Percentiles rank a stretch among this genome's conserved stretches.
These are phyloP conservation scores for Augiades crinisus DNA, from an alignment of 2,888 invertebrate genomes.

Conservation along the genomic window DNA sequence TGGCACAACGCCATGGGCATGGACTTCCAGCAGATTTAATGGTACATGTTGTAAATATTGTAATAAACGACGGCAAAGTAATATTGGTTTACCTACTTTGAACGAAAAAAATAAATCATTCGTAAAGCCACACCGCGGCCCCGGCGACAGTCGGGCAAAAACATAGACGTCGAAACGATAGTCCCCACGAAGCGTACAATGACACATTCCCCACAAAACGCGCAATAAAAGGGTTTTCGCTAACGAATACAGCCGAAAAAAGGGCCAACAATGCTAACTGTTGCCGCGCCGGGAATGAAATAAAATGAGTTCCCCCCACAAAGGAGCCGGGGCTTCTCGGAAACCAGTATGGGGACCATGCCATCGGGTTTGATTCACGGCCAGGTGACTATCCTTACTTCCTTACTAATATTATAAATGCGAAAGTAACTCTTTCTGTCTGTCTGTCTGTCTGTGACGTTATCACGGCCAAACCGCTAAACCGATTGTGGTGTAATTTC, in stretches of 20 bases:
- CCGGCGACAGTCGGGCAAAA: conserved; percentile 1
- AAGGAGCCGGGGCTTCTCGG: conserved; percentile 50
- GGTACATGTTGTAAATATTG: too few species aligned
- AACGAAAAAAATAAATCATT: neutral
- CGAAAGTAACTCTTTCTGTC: too few species aligned
- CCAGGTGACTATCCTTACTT: too few species aligned
- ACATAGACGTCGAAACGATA: conserved; percentile 6
- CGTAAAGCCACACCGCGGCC: neutral
- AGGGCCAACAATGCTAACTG: conserved; percentile 49
- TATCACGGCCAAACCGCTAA: too few species aligned
- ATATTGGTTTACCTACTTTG: neutral
- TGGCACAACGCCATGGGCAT: too few species aligned
- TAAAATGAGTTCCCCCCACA: conserved; percentile 43
- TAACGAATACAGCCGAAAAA: conserved; percentile 56
- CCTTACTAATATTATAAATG: too few species aligned
- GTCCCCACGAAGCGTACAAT: conserved; percentile 1
- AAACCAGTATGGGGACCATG: conserved; percentile 38
- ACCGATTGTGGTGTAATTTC: too few species aligned
- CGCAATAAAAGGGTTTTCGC: conserved; percentile 27
- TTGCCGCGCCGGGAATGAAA: conserved; percentile 57
- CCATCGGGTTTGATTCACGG: conserved; percentile 13
- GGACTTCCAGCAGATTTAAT: too few species aligned
- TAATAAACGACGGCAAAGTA: too few species aligned
- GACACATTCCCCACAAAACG: conserved; percentile 14
- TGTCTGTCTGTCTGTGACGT: too few species aligned